Base-by-base conservation (phyloP, 2,888 invertebrate species). In the Petrolisthes manimaculis region DNA sequence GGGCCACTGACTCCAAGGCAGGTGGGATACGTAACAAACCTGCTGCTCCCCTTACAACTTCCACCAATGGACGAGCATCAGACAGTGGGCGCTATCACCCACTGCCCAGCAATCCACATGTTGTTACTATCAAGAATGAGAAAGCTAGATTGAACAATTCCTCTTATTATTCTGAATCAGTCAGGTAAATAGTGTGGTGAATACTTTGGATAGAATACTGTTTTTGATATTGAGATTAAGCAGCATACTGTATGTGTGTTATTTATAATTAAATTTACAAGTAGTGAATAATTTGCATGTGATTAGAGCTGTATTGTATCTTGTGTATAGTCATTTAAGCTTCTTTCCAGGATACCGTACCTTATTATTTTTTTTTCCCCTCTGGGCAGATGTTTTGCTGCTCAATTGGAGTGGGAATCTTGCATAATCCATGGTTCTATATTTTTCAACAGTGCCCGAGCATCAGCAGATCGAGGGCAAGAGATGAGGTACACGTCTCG, bases 121-220 rank as follows among this genome's bases (percentile, higher is more conserved):
- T 89, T 80, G 81, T 89, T 69, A 89, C 89, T 14, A 89, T 89
- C 81, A 86, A 86, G 82, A 89, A 89, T 83, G 86, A 89, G 6
- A 89, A 89, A 24, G 78, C 80, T 18, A 78, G 77, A 8, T 21
- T 83, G 18, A 74, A 81, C n/a, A 81, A 75, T 56, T 51, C 82
- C 3, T 85, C 79, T 21, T 14, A 12, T 6, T 18, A 51, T 51
- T 24, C 37, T 37, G 37, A 37, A 37, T 37, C 37, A 37, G 37
- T 37, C 37, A 37, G 37, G 37, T 37, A 37, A 37, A 37, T 37
- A 37, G 37, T 37, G 2, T 37, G 37, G 37, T 37, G 37, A 37
- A 37, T 37, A 37, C 37, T 37, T 37, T 37, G 37, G 37, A 37
- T 37, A 37, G 37, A 37, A 37, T 37, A 37, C 37, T 37, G 37